Base-by-base conservation (phyloP, 2,113 vertebrate species). In the Triplophysa siluroides region DNA sequence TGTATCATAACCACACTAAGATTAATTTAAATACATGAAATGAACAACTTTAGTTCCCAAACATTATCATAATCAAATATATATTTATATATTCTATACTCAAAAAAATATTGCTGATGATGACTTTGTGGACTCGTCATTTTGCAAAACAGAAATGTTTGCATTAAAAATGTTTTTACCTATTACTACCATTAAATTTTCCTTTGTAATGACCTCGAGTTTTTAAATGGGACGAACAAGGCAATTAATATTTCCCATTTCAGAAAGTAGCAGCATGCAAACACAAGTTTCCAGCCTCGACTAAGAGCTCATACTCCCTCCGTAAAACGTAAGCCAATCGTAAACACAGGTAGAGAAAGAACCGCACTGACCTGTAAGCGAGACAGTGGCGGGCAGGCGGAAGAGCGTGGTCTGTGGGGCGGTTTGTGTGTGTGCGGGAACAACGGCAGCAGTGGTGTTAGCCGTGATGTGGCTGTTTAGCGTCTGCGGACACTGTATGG, bases 371-470 rank as follows among this genome's bases (percentile, higher is more conserved):
- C 91, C 92, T 93, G 92, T 72, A 83, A 93, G 90, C 1, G 88
- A 93, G 83, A 93, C 82, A 0, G 90, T 84, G 77, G 89, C 82
- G 62, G 92, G 92, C 45, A 94, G 91, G 83, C 83, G 90, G 87
- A 90, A 89, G 79, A 93, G 75, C 0, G 89, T 90, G 82, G 92
- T 88, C 60, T 90, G 87, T 52, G 92, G 88, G 80, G 88, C 81
- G 88, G 87, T 78, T 24, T 89, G 88, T 75, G 89, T 81, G 65
- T 84, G 88, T 66, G 87, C 83, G 58, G 90, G 84, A 76, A 89
- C 73, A 23, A 88, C 52, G 11, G 82, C 8, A 13, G 71, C 0
- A 1, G n/a, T 1, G 26, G 52, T 33, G 72, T n/a, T 63, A 63
- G 61, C 26, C 24, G 24, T 24, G 73, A 12, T 33, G 60, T 60